Base-by-base conservation (phyloP, 35 echinoderm and acorn worm genomes). In the Hemicentrotus pulcherrimus region DNA sequence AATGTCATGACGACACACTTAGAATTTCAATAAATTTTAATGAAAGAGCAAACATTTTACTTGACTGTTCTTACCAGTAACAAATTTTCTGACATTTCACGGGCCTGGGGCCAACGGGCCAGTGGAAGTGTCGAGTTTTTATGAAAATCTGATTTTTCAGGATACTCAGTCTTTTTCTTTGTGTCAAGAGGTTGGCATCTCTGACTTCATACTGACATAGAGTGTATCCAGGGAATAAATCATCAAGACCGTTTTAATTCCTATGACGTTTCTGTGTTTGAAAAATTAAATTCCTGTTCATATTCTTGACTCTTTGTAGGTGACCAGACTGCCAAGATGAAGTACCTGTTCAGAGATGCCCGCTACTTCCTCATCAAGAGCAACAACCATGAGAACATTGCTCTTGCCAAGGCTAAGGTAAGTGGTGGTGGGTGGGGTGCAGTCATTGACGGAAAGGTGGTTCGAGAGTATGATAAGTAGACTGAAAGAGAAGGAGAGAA, bases 311-410 rank as follows among this genome's bases (percentile, higher is more conserved):
- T 4, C 65, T 94, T 92, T 88, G 41, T 85, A 88, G 65, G 95
- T 98, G 98, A 99, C 60, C 98, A 97, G 96, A 95, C 90, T 24
- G 96, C 98, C 5, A 99, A 99, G 96, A 95, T 99, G 88, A 99
- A 99, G 95, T 99, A 99, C 89, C 95, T 99, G 48, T 99, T 99
- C 85, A 45, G 98, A 70, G 98, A 98, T 95, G 97, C 98, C 50
- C 92, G 98, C 8, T 99, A 98, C 47, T 99, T 98, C 60, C 92
- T 99, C 24, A 99, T 99, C 61, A 99, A 99, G 86, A 99, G 98
- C 88, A 99, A 99, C 98, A 99, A 99, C 94, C 97, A 96, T 95
- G 98, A 99, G 92, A 99, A 99, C 86, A 96, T 99, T 46, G 96
- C 98, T 31, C 94, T 99, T 31, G 98, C 98, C 58, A 99, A 99